Base-by-base conservation (phyloP, 2,888 invertebrate species). In the Desoria tigrina region DNA sequence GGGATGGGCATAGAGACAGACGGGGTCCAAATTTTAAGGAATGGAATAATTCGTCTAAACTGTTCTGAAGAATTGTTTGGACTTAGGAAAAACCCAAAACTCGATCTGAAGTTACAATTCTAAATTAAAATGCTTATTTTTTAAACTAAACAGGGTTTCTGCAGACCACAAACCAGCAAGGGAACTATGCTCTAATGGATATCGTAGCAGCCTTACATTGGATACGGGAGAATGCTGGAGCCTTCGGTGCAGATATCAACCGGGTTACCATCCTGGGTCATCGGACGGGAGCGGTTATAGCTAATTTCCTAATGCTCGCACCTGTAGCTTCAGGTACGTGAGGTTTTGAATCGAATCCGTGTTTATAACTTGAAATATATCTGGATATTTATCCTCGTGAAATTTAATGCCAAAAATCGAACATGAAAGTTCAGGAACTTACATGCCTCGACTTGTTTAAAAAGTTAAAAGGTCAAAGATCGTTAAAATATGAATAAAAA, bases 241-340 rank as follows among this genome's bases (percentile, higher is more conserved):
- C 92, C 2, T 98, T 99, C 80, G 95, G 95, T 24, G 98, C 97
- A 21, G 94, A 98, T 83, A 90, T 94, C 2, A 88, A 91, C 79
- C 86, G 90, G 74, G 90, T 99, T 68, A 96, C 97, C 0, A 83
- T 99, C 71, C 88, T 98, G 85, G 98, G 98, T 2, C 96, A 98
- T 80, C 94, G 96, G 26, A 93, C 94, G 26, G 99, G 99, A 16
- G 98, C 97, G 7, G 94, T 96, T 1, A 85, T 97, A 56, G 95
- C 96, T 75, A 97, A 98, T 83, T 90, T 97, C 79, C 88, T 99
- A 64, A 90, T 95, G 77, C 90, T 97, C 32, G 96, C 97, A 49
- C 96, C 97, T 24, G 93, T 95, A 77, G 90, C 93, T 56, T 90
- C 90, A 86, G 94, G 95, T 94, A 83, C 81, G 79, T n/a, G n/a